These are phyloP conservation scores for Myopa testacea DNA, from an alignment of 2,888 invertebrate species.

Conservation along the genomic window DNA sequence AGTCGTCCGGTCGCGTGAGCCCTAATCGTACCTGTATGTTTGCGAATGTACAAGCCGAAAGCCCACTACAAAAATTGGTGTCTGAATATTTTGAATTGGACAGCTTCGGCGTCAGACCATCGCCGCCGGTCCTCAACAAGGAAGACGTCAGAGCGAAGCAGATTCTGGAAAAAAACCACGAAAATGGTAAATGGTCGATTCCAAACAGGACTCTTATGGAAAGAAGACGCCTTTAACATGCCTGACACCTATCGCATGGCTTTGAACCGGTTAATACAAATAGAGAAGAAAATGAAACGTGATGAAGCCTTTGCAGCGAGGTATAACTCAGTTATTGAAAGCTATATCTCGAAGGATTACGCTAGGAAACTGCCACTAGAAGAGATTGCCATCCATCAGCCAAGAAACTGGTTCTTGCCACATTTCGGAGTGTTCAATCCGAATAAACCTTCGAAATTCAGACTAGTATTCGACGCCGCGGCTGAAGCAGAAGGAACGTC, in stretches of 20 bases:
- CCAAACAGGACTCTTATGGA: slow-evolving; percentile 43
- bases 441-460: neutral
- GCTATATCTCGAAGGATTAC: slow-evolving; percentile 27
- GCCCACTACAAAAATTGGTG: neutral
- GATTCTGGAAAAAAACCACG: neutral
- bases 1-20: too few species aligned
- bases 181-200: neutral
- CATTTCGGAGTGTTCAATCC: slow-evolving; percentile 47
- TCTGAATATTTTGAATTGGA: neutral
- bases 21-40: too few species aligned
- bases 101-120: slow-evolving; percentile 25
- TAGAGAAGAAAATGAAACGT: slow-evolving; percentile 39
- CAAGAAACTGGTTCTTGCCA: too few species aligned
- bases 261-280: slow-evolving; percentile 31
- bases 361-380: too few species aligned
- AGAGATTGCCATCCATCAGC: too few species aligned
- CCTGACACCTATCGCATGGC: slow-evolving; percentile 43
- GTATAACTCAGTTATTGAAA: slow-evolving; percentile 34
- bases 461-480: neutral
- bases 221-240: slow-evolving; percentile 34
- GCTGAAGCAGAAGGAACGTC: neutral
- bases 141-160: neutral
- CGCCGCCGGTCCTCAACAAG: neutral
- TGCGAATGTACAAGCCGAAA: too few species aligned
- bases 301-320: slow-evolving; percentile 33